These are phyloP conservation scores for Clusia tigrina DNA, from an alignment of 2,888 invertebrate genomes.

Conservation along the genomic window DNA sequence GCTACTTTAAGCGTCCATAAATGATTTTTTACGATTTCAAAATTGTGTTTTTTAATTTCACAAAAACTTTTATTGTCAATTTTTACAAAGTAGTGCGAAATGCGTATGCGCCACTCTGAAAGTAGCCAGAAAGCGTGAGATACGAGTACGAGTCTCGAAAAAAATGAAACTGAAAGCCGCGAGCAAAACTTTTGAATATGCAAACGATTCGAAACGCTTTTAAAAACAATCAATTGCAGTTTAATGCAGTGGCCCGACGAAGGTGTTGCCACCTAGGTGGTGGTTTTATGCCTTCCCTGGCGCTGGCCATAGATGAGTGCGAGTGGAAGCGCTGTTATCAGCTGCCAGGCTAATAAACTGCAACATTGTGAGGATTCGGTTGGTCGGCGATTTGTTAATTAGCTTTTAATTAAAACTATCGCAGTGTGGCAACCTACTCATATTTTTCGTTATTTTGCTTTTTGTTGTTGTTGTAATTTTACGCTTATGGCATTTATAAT, in stretches of 20 bases:
- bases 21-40: neutral
- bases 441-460: too few relatives aligned
- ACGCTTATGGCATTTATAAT: constrained; percentile 18
- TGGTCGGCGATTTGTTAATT: too few relatives aligned
- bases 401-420: neutral
- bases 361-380: too few relatives aligned
- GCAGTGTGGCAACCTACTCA: too few relatives aligned
- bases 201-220: too few relatives aligned
- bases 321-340: neutral
- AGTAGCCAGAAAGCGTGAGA: neutral
- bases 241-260: too few relatives aligned
- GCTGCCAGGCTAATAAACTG: neutral
- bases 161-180: neutral
- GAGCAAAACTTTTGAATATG: too few relatives aligned
- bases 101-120: neutral
- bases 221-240: neutral
- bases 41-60: neutral
- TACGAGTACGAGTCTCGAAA: neutral
- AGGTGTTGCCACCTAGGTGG: constrained; percentile 2
- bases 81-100: constrained; percentile 4
- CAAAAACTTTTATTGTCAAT: neutral
- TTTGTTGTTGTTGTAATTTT: neutral
- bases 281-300: neutral
- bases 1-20: neutral
- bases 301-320: too few relatives aligned